Conservation (phyloP, 2,888 invertebrate species). For the Cosmopolites sordidus region DNA sequence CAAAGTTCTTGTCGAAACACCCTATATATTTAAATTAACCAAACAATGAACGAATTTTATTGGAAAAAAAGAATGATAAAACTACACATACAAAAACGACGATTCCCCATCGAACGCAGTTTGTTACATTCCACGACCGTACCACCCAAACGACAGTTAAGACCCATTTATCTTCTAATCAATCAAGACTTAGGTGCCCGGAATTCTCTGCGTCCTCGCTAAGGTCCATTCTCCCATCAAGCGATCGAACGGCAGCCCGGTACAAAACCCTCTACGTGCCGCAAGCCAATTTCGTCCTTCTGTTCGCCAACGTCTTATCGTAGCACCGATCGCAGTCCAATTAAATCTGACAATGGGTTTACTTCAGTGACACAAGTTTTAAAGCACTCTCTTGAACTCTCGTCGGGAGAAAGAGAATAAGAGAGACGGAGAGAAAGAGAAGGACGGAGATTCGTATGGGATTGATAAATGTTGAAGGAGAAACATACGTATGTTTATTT, state of each 20-base stretch:
- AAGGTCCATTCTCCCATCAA: not conserved
- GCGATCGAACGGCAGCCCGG: not conserved
- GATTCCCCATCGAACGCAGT: constrained; percentile 6
- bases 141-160: constrained; percentile 42
- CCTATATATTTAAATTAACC: too few relatives aligned
- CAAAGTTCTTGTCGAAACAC: too few relatives aligned
- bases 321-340: constrained; percentile 50
- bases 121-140: constrained; percentile 28
- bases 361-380: constrained; percentile 48
- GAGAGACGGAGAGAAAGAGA: too few relatives aligned
- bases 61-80: too few relatives aligned
- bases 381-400: constrained; percentile 24
- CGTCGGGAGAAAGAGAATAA: not conserved
- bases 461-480: constrained; percentile 19
- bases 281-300: constrained; percentile 39
- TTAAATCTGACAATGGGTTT: constrained; percentile 53
- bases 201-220: constrained; percentile 28
- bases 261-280: not conserved
- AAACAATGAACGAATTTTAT: too few relatives aligned
- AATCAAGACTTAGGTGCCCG: constrained; percentile 46
- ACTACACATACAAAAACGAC: too few relatives aligned
- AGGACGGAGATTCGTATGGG: constrained; percentile 11
- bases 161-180: constrained; percentile 48
- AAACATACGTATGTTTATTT: not conserved
- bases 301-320: constrained; percentile 42